A percentile compares a stretch with the other conserved stretches of the same genome.
phyloP scores from a whole-genome alignment of 2,113 vertebrate species.

The Petrocephalus zakoni region DNA sequence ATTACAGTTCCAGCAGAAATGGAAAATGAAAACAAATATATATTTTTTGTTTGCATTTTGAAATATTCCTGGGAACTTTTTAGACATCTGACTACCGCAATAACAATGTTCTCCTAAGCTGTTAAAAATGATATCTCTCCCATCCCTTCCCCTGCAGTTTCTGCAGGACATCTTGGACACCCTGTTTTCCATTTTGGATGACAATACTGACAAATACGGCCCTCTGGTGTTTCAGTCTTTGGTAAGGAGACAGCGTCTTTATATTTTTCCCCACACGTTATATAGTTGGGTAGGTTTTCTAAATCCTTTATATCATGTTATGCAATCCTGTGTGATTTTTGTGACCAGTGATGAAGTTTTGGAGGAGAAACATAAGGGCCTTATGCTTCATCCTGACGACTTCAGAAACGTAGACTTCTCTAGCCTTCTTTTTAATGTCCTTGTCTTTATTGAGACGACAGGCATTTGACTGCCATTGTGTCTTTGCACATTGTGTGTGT shows the following conservation, averaged over 20 bases:
- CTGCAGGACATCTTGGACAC: conserved; percentile 96
- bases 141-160: conserved; percentile 66
- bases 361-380: background rate
- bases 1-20: background rate
- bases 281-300: background rate
- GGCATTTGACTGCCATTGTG: background rate
- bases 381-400: background rate
- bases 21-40: background rate
- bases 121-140: background rate
- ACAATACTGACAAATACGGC: conserved; percentile 97
- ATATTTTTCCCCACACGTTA: background rate
- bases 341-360: background rate
- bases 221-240: conserved; percentile 94
- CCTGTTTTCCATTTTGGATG: conserved; percentile 92
- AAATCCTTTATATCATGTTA: background rate
- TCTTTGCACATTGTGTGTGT: background rate
- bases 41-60: background rate
- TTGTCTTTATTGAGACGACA: background rate
- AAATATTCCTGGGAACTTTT: background rate
- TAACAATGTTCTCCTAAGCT: background rate
- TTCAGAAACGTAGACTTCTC: background rate
- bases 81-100: background rate
- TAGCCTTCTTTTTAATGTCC: background rate
- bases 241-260: conserved; percentile 60
- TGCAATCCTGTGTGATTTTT: background rate